These are phyloP conservation scores for Philonicus albiceps DNA, from an alignment of 2,888 invertebrate genomes.

Conservation along the genomic window DNA sequence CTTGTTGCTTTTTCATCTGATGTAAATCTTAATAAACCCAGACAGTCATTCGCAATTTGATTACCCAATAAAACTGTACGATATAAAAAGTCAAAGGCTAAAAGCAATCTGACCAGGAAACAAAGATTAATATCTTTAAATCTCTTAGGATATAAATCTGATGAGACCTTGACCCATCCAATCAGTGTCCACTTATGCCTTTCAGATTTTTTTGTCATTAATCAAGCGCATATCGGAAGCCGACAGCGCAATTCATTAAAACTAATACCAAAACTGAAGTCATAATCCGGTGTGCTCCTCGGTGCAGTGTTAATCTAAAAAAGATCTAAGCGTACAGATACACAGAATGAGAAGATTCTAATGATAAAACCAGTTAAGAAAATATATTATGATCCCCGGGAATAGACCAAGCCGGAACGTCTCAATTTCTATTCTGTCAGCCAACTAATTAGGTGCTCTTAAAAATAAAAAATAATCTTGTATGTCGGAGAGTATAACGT, in stretches of 20 bases:
- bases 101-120: not conserved
- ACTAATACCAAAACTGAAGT: not conserved
- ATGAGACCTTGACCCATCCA: not conserved
- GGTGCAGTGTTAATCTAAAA: not conserved
- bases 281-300: not conserved
- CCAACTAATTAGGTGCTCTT: not conserved
- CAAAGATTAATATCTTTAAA: not conserved
- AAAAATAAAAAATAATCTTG: not conserved
- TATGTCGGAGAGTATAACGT: not conserved
- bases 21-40: not conserved
- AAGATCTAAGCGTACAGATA: not conserved
- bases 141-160: not conserved
- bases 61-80: not conserved
- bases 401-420: not conserved
- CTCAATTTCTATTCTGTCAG: slow-evolving; percentile 5
- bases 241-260: not conserved
- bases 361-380: not conserved
- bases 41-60: not conserved
- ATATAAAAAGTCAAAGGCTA: not conserved
- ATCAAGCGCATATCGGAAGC: not conserved
- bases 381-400: not conserved
- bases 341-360: not conserved
- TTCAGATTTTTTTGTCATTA: not conserved
- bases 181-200: not conserved
- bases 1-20: not conserved